Base-by-base conservation (phyloP, 2,797 vertebrate species). In the Lepus oiostolus region DNA sequence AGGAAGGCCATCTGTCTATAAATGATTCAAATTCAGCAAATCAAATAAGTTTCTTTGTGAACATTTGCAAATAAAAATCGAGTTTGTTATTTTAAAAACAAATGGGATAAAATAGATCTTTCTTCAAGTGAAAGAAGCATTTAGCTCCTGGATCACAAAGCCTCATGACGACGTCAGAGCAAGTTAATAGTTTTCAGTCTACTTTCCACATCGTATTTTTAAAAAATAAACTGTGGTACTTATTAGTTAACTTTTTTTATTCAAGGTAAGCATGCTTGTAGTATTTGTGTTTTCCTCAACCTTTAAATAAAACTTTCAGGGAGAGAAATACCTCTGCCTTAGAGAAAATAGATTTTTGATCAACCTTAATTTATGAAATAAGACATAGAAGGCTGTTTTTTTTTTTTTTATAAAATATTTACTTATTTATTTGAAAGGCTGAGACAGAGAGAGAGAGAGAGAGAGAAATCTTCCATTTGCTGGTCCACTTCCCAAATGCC, bases 1-100 rank as follows among this genome's bases (percentile, higher is more conserved):
- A 84, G 71, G 63, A 95, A 94, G 76, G 77, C 47, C 90, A 28
- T 81, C 71, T 89, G 89, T 85, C 86, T 91, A 67, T 52, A 79
- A 85, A 68, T 82, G 82, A 95, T 90, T 77, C 85, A 96, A 96
- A 96, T 95, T 90, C 84, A 76, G 88, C 68, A 91, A 85, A 92
- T 63, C 63, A 95, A 35, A 76, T 74, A 79, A 70, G 83, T 22
- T 22, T 96, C 38, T 95, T 88, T 13, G 77, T 86, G 62, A 38
- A 63, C 68, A 60, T 81, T 95, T 21, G 85, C 95, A 97, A 97
- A 95, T 26, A 38, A 85, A 85, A 85, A 52, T 79, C 21, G 93
- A 97, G 91, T 96, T 92, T 65, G 26, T 68, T 96, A 76, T 65
- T 42, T 95, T 95, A 88, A 95, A 94, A 96, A 85, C 79, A 42